phyloP scores from a whole-genome alignment of 1,140 invertebrate species.

The Tetragnatha versicolor region DNA sequence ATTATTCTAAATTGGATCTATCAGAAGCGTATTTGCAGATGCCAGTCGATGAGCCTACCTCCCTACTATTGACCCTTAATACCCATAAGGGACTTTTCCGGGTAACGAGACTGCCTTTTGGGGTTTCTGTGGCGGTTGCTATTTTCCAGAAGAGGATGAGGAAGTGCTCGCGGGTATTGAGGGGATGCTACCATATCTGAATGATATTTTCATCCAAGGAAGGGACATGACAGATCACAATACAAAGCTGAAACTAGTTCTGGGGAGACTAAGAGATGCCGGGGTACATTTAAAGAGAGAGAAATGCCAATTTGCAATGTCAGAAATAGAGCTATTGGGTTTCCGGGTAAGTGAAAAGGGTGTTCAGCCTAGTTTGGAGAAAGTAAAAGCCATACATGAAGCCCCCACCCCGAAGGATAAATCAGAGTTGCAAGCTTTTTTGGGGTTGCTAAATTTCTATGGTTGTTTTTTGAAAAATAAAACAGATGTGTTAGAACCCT shows the following conservation, averaged over 20 bases:
- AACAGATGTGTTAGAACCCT: conserved; percentile 60
- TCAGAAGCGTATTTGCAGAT: conserved; percentile 10
- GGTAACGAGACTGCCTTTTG: too few relatives aligned
- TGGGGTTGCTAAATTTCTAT: conserved; percentile 61
- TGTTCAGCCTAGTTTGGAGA: neutral
- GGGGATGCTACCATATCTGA: neutral
- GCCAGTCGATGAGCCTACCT: neutral
- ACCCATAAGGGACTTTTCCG: neutral
- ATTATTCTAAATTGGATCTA: conserved; percentile 5
- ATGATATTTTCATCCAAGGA: neutral
- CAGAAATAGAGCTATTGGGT: neutral
- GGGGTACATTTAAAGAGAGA: neutral
- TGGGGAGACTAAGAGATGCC: neutral
- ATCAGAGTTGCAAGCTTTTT: conserved; percentile 17
- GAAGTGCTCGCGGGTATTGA: too few relatives aligned
- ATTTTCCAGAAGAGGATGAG: too few relatives aligned
- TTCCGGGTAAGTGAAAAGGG: neutral
- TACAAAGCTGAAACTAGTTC: neutral
- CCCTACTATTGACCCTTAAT: conserved; percentile 1
- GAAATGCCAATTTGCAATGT: neutral
- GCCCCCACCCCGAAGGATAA: conserved; percentile 1
- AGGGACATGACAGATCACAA: neutral
- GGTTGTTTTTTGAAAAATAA: conserved; percentile 64
- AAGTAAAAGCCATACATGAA: conserved; percentile 18
- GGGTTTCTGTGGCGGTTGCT: too few relatives aligned